phyloP scores from a whole-genome alignment of 2,888 invertebrate genomes.

The Micoletzkya japonica region DNA sequence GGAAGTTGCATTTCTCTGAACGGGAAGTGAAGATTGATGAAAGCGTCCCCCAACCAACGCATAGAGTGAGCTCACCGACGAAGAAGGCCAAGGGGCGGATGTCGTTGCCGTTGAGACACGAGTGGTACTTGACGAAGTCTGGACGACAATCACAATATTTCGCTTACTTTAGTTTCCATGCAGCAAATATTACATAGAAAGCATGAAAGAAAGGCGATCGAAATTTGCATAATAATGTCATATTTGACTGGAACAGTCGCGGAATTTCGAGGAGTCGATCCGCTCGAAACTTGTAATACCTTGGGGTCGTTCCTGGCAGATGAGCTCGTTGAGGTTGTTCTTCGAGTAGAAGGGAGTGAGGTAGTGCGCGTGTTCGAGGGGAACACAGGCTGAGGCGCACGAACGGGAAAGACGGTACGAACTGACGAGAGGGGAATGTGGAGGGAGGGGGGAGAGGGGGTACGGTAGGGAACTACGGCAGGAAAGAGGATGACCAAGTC shows the following conservation, averaged over 20 bases:
- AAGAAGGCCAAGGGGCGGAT: not conserved
- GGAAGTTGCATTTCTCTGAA: slow-evolving; percentile 1
- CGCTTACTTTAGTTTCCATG: too few species aligned
- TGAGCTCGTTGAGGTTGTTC: slow-evolving; percentile 14
- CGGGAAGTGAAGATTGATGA: not conserved
- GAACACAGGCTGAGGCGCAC: slow-evolving; percentile 6
- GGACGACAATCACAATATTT: too few species aligned
- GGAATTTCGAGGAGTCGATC: too few species aligned
- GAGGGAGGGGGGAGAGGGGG: too few species aligned
- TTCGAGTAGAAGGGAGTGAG: not conserved
- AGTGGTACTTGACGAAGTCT: not conserved
- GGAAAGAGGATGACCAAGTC: too few species aligned
- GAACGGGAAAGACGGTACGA: not conserved
- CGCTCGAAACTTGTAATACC: too few species aligned
- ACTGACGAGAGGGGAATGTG: too few species aligned
- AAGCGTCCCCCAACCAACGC: not conserved
- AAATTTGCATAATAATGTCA: too few species aligned
- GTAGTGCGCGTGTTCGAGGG: not conserved
- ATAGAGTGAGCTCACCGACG: not conserved
- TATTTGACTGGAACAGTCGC: too few species aligned
- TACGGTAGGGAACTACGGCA: too few species aligned
- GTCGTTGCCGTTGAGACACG: not conserved
- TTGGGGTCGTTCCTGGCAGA: not conserved
- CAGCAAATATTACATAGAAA: too few species aligned
- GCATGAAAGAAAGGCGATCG: too few species aligned